phyloP scores from a whole-genome alignment of 2,888 invertebrate genomes.

The Ypsolopha sequella region DNA sequence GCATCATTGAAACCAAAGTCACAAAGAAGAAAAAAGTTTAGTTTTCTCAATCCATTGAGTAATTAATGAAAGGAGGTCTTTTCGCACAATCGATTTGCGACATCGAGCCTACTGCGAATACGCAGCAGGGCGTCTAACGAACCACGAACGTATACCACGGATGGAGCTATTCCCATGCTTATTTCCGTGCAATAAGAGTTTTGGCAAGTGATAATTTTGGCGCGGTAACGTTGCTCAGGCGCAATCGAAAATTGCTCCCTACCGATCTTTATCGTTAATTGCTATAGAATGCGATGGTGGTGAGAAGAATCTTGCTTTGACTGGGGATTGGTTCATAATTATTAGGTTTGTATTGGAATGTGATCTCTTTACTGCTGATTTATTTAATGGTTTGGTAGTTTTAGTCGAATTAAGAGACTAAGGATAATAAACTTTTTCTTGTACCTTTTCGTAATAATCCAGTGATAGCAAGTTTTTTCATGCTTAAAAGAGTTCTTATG shows the following conservation, averaged over 20 bases:
- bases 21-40: background rate
- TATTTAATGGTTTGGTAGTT: too few relatives aligned
- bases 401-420: too few relatives aligned
- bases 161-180: too few relatives aligned
- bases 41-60: background rate
- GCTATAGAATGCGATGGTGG: constrained; percentile 13
- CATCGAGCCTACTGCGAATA: background rate
- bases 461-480: too few relatives aligned
- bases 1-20: too few relatives aligned
- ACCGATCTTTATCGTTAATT: constrained; percentile 33
- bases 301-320: background rate
- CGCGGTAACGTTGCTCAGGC: background rate
- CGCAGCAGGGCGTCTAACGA: background rate
- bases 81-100: background rate
- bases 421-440: too few relatives aligned
- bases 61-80: constrained; percentile 1
- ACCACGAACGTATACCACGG: background rate
- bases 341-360: too few relatives aligned
- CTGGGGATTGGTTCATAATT: too few relatives aligned
- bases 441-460: too few relatives aligned
- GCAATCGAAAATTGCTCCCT: background rate
- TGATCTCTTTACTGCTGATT: too few relatives aligned
- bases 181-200: too few relatives aligned
- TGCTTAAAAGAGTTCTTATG: background rate
- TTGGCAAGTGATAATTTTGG: too few relatives aligned